These are phyloP conservation scores for Netta rufina DNA, from an alignment of 2,797 vertebrate species.

Conservation along the genomic window DNA sequence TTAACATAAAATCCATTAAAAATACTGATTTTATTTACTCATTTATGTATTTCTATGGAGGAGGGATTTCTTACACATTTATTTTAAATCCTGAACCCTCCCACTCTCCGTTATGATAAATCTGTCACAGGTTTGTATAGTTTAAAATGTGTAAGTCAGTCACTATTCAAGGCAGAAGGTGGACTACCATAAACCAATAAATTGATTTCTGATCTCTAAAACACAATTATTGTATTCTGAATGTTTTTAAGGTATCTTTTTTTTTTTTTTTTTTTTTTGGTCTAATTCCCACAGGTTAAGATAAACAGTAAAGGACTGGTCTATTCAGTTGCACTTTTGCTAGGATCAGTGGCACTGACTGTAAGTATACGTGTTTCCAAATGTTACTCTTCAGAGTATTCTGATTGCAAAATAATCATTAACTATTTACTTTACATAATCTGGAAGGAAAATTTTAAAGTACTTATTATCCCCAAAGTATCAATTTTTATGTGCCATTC, in stretches of 20 bases:
- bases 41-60: background rate
- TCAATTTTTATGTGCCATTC: background rate
- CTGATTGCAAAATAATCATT: background rate
- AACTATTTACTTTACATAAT: background rate
- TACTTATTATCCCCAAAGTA: background rate
- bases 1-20: background rate
- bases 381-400: background rate
- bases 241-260: background rate
- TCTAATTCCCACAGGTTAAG: slow-evolving; percentile 83
- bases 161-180: background rate
- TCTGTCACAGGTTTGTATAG: background rate
- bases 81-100: background rate
- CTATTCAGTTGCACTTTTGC: slow-evolving; percentile 92
- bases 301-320: slow-evolving; percentile 95
- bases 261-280: too few relatives aligned
- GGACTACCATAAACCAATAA: background rate
- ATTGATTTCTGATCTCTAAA: slow-evolving; percentile 4
- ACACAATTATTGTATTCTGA: background rate
- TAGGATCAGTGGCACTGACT: slow-evolving; percentile 94
- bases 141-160: background rate
- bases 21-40: background rate
- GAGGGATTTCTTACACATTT: background rate
- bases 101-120: background rate
- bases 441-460: background rate
- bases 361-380: slow-evolving; percentile 80